phyloP scores from a whole-genome alignment of 2,888 invertebrate genomes.

The Aelia acuminata region DNA sequence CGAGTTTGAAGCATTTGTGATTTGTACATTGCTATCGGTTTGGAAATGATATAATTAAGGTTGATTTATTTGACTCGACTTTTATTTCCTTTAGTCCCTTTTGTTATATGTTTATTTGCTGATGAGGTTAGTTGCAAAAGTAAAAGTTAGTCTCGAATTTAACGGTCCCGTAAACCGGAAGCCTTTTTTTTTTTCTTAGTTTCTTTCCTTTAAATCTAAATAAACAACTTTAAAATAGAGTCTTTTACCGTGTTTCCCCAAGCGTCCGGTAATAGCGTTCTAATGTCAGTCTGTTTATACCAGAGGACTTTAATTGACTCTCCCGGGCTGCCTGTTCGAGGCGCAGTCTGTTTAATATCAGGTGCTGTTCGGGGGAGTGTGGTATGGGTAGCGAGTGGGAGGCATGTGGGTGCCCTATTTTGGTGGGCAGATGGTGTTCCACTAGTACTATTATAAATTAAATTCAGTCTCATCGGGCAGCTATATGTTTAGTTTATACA shows the following conservation, averaged over 20 bases:
- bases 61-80: background rate
- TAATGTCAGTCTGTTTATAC: slow-evolving; percentile 19
- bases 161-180: background rate
- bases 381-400: slow-evolving; percentile 7
- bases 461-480: background rate
- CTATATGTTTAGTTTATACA: background rate
- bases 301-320: background rate
- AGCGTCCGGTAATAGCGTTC: slow-evolving; percentile 25
- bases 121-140: background rate
- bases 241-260: slow-evolving; percentile 24
- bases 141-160: slow-evolving; percentile 33
- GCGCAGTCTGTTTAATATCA: slow-evolving; percentile 9
- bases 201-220: background rate
- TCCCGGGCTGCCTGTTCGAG: background rate
- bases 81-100: background rate
- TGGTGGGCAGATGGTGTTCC: background rate
- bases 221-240: slow-evolving; percentile 30
- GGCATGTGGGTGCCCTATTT: slow-evolving; percentile 12
- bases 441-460: background rate
- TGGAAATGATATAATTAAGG: background rate
- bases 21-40: no score
- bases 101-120: background rate
- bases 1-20: no score
- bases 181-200: background rate
- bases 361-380: background rate